Conservation (phyloP, 2,113 vertebrate genomes). For the Pterocles orientalis region DNA sequence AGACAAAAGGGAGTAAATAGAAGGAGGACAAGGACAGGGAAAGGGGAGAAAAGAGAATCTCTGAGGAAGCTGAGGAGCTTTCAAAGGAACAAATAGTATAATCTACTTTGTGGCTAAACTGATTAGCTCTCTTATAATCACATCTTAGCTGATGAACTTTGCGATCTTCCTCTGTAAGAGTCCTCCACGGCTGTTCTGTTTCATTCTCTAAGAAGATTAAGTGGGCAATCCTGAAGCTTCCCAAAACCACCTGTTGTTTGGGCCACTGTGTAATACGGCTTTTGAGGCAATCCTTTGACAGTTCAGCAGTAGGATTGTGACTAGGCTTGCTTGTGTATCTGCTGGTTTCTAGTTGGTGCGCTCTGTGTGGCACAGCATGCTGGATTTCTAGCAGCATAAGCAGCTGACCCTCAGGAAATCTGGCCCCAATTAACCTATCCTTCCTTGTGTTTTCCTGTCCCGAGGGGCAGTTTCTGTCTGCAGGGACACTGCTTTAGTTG, state of each 20-base stretch:
- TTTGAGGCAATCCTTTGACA: conserved; percentile 29
- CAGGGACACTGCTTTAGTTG: neutral
- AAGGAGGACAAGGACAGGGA: neutral
- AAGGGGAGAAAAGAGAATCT: neutral
- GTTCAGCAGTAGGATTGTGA: neutral
- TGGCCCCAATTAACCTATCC: neutral
- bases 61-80: conserved; percentile 3
- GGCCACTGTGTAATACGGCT: neutral
- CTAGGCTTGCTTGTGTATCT: neutral
- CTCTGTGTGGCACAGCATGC: neutral
- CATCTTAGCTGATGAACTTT: conserved; percentile 57
- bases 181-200: conserved; percentile 16
- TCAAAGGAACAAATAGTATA: conserved; percentile 26
- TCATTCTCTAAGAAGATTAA: conserved; percentile 66
- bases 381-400: neutral
- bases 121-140: conserved; percentile 60
- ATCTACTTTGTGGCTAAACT: conserved; percentile 59
- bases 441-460: neutral
- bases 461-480: neutral
- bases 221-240: conserved; percentile 42
- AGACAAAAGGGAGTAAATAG: neutral
- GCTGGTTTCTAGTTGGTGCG: neutral
- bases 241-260: conserved; percentile 65
- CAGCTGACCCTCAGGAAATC: neutral
- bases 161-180: conserved; percentile 20